Percentiles rank a stretch among this genome's conserved stretches.
Evolutionary conservation across 35 echinoderm and acorn worm species (phyloP).

Genomic region (Ophiothrix spiculata): DNA sequence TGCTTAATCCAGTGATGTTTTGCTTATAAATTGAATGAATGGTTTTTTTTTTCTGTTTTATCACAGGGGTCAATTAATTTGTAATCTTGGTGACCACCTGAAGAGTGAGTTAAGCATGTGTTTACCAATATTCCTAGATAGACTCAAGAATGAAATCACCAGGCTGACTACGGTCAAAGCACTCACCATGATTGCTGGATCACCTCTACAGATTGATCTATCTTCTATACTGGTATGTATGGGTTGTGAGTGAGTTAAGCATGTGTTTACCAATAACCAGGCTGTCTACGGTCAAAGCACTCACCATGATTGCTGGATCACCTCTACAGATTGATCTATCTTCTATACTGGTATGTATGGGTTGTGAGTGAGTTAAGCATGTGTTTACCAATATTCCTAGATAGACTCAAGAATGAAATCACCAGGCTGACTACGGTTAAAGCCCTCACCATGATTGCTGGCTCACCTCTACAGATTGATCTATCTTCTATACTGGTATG

Average conservation of each 20-base stretch:
- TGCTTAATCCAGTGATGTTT: too few relatives aligned
- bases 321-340: slow-evolving; percentile 78
- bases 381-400: slow-evolving; percentile 95
- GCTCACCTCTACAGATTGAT: slow-evolving; percentile 79
- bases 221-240: slow-evolving; percentile 83
- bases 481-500: slow-evolving; percentile 88
- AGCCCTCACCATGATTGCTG: slow-evolving; percentile 85
- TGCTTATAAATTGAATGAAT: too few relatives aligned
- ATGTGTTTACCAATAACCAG: slow-evolving; percentile 92
- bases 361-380: slow-evolving; percentile 56
- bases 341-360: slow-evolving; percentile 89
- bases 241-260: too few relatives aligned
- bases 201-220: slow-evolving; percentile 78
- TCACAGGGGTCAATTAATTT: slow-evolving; percentile 76
- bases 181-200: slow-evolving; percentile 87
- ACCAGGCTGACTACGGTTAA: slow-evolving; percentile 93
- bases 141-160: slow-evolving; percentile 95
- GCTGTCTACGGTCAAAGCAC: slow-evolving; percentile 89
- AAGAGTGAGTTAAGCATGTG: slow-evolving; percentile 69
- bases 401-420: slow-evolving; percentile 95
- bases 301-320: slow-evolving; percentile 91
- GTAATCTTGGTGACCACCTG: slow-evolving; percentile 93
- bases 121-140: slow-evolving; percentile 94
- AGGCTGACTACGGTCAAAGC: slow-evolving; percentile 94
- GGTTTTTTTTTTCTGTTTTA: background rate